Evolutionary conservation across 2,888 invertebrate species (phyloP), one percentile per base, ranked within the genome.

Genomic region (Synanthedon formicaeformis): DNA sequence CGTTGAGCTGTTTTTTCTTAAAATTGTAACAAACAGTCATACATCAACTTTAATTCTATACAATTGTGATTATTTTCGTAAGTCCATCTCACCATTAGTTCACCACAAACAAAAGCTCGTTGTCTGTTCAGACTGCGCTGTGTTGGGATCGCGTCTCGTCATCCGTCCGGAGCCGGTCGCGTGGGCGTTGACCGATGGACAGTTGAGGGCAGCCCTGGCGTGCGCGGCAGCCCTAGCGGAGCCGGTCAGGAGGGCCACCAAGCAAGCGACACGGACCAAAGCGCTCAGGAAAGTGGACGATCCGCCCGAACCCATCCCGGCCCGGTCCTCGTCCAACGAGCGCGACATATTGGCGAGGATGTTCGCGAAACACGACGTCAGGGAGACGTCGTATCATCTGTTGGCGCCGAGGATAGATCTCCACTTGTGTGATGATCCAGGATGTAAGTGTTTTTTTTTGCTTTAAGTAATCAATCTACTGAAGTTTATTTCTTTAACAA

Each of bases 361-460:
- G 78, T 98, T 97, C 81, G 91, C 92, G 40, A 91, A 91, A 51
- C 96, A 95, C 75, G 98, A 99, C 88, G 96, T 99, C n/a, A 89
- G 94, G 1, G 98, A 99, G 85, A 99, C 99, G 0, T 99, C 98
- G 0, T 98, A 98, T 88, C 99, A 99, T 79, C 92, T 99, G 73
- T 91, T 95, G 52, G 95, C 95, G 54, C 96, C 96, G 58, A 91
- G 96, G 67, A 95, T 99, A 66, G 98, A 99, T 83, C 88, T 99
- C 56, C 99, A 99, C 81, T 89, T 99, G 41, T 98, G 97, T 73
- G 99, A 99, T 75, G 99, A 99, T 78, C 93, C 94, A 56, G 96
- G 95, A 62, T 89, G 95, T 95, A 78, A 89, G 89, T 81, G 40
- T 53, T 40, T 1, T 53, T 40, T 1, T 53, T 58, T 54, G 18